Conservation (phyloP, 2,797 vertebrate genomes). For the Natrix natrix region DNA sequence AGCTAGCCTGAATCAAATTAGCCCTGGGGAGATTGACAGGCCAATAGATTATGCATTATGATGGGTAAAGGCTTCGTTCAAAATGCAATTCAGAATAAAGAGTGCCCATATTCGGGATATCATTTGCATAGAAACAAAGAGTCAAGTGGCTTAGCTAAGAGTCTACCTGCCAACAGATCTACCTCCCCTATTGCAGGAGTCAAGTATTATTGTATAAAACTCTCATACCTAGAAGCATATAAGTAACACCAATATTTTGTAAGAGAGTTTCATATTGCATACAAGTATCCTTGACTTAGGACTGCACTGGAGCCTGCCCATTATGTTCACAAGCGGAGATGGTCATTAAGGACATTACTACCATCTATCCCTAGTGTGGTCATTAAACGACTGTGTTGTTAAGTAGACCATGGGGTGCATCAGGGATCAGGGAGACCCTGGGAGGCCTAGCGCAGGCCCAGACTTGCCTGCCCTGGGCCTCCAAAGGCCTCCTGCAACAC, state of each 20-base stretch:
- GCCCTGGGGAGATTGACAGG: not conserved
- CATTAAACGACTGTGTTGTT: not conserved
- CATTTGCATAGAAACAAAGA: not conserved
- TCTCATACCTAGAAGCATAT: not conserved
- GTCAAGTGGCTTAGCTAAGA: not conserved
- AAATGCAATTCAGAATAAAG: not conserved
- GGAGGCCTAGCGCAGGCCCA: too few relatives aligned
- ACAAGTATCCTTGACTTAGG: not conserved
- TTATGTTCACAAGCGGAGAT: not conserved
- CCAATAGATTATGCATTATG: slow-evolving; percentile 7
- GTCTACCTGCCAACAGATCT: not conserved
- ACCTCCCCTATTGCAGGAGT: not conserved
- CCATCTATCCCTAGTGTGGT: not conserved
- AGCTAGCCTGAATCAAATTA: not conserved
- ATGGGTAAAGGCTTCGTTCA: not conserved
- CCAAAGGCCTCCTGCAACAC: not conserved
- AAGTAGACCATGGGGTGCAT: not conserved
- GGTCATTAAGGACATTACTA: not conserved
- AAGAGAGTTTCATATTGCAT: not conserved
- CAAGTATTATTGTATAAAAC: not conserved
- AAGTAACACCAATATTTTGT: fast-evolving
- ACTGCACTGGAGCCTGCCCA: not conserved
- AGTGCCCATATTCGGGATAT: not conserved
- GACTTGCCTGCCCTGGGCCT: not conserved
- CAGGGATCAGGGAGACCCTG: not conserved